phyloP scores from a whole-genome alignment of 2,888 invertebrate genomes.

The Apamea anceps region DNA sequence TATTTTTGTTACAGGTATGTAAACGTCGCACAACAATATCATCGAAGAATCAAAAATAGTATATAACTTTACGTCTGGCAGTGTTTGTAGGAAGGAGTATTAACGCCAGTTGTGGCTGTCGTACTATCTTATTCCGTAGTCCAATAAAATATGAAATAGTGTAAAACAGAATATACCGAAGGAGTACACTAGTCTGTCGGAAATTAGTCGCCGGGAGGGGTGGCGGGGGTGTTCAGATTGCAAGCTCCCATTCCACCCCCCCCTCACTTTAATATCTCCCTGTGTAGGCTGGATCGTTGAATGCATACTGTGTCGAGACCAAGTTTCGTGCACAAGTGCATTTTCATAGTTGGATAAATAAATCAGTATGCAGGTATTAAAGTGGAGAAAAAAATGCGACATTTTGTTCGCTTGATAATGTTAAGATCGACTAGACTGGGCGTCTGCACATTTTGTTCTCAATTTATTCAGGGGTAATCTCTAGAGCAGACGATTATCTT shows the following conservation, averaged over 20 bases:
- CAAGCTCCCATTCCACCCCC: constrained; percentile 68
- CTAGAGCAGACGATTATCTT: constrained; percentile 35
- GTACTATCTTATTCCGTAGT: constrained; percentile 44
- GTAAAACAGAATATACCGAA: constrained; percentile 74
- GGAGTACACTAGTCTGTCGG: constrained; percentile 82
- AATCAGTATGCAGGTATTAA: constrained; percentile 70
- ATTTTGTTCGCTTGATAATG: constrained; percentile 37
- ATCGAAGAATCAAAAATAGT: constrained; percentile 24
- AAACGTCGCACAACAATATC: constrained; percentile 42
- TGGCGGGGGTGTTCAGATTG: constrained; percentile 75
- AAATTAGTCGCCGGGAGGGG: constrained; percentile 87
- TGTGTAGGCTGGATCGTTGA: constrained; percentile 78
- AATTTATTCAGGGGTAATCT: constrained; percentile 34
- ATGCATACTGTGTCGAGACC: constrained; percentile 75
- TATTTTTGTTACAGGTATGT: constrained; percentile 74
- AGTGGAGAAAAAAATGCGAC: constrained; percentile 30
- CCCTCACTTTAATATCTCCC: constrained; percentile 77
- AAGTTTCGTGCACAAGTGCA: constrained; percentile 82
- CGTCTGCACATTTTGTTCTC: constrained; percentile 37
- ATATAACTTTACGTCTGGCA: background rate
- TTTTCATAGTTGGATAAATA: constrained; percentile 80
- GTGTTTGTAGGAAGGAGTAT: constrained; percentile 28
- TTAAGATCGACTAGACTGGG: constrained; percentile 23
- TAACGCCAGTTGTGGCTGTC: constrained; percentile 34
- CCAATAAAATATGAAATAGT: constrained; percentile 80